These are phyloP conservation scores for Gila robusta DNA, from an alignment of 2,797 vertebrate species.

Conservation along the genomic window DNA sequence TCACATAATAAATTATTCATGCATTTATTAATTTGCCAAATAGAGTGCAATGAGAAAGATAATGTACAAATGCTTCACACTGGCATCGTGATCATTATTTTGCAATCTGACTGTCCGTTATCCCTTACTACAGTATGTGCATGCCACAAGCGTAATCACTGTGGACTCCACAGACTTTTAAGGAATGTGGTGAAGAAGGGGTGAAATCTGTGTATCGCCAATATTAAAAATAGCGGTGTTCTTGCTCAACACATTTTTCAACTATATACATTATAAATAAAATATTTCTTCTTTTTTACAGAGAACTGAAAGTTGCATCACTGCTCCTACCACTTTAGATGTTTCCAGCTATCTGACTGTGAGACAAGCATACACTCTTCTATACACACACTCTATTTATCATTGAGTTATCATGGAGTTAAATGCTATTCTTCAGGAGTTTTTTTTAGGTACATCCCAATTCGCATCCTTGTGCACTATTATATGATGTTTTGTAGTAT, in stretches of 20 bases:
- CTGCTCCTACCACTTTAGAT: slow-evolving; percentile 44
- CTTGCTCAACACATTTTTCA: slow-evolving; percentile 27
- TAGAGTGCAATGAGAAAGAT: background rate
- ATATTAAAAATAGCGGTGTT: background rate
- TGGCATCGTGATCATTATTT: background rate
- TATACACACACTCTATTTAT: background rate
- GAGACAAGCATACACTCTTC: background rate
- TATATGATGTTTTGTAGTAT: background rate
- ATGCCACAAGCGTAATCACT: background rate
- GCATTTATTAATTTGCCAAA: background rate
- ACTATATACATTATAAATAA: background rate
- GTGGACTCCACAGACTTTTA: background rate
- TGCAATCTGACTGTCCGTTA: background rate
- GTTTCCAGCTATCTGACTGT: slow-evolving; percentile 36
- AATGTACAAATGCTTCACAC: background rate
- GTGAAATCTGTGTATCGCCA: background rate
- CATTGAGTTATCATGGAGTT: background rate
- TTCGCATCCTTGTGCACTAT: background rate
- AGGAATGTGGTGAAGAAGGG: background rate
- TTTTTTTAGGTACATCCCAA: background rate
- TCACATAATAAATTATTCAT: background rate
- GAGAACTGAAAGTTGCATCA: slow-evolving; percentile 61
- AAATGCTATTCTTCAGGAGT: background rate
- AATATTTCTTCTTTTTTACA: slow-evolving; percentile 40
- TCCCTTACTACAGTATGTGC: background rate